These are phyloP conservation scores for Antitype chi DNA, from an alignment of 2,888 invertebrate species.

Conservation along the genomic window DNA sequence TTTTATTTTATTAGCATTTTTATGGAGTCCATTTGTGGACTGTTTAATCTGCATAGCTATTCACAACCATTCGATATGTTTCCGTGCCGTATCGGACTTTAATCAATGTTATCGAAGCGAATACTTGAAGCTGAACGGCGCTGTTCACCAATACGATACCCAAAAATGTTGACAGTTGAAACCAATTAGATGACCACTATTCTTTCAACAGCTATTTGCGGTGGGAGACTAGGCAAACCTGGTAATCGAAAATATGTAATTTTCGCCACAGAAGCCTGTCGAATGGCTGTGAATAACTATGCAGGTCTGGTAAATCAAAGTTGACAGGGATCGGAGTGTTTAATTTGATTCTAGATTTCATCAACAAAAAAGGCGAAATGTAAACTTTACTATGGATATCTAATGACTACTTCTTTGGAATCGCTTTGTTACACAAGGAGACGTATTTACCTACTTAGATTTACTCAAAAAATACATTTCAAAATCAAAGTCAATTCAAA, in stretches of 20 bases:
- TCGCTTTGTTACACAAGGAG: background rate
- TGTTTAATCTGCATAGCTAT: background rate
- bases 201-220: background rate
- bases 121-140: background rate
- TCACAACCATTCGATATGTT: background rate
- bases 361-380: background rate
- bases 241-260: background rate
- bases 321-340: background rate
- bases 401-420: background rate
- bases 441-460: too few species aligned
- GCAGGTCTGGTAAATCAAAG: background rate
- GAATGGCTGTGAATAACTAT: background rate
- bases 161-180: background rate
- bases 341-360: background rate
- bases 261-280: background rate
- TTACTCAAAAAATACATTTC: too few species aligned
- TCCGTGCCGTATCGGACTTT: background rate
- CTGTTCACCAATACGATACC: background rate
- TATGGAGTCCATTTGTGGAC: conserved; percentile 21
- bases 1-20: conserved; percentile 38
- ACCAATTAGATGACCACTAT: background rate
- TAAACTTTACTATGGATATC: accelerated
- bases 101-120: background rate
- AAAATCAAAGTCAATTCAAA: too few species aligned
- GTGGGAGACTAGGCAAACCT: background rate